Conservation (phyloP, 92 coral and sea anemone species). For the Epizoanthus scotinus region DNA sequence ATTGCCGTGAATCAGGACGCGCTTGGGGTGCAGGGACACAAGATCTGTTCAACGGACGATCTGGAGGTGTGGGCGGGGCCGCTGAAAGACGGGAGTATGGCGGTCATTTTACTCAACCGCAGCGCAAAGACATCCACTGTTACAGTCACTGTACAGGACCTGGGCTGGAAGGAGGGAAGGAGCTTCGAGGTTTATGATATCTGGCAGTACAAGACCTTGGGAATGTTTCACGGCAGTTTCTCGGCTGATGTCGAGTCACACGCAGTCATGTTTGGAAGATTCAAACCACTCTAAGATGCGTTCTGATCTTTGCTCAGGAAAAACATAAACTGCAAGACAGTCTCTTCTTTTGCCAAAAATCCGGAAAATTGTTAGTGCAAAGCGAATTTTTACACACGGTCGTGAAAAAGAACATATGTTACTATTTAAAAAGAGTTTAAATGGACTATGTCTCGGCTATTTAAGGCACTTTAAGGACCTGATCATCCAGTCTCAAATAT, state of each 20-base stretch:
- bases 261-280: conserved; percentile 56
- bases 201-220: conserved; percentile 42
- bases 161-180: conserved; percentile 36
- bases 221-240: conserved; percentile 41
- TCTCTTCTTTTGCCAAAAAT: too few species aligned
- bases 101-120: conserved; percentile 55
- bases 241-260: conserved; percentile 45
- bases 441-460: too few species aligned
- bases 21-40: conserved; percentile 61
- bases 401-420: too few species aligned
- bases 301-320: too few species aligned
- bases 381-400: too few species aligned
- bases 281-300: neutral
- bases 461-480: too few species aligned
- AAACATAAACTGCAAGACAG: too few species aligned
- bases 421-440: too few species aligned
- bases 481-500: too few species aligned
- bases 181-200: conserved; percentile 47
- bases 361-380: too few species aligned
- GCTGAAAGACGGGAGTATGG: conserved; percentile 47
- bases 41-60: conserved; percentile 42
- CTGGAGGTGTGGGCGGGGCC: conserved; percentile 63
- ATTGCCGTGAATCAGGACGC: conserved; percentile 58
- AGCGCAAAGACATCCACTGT: conserved; percentile 18
- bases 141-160: conserved; percentile 22